phyloP scores from a whole-genome alignment of 2,113 vertebrate species.

The Malurus cyaneus region DNA sequence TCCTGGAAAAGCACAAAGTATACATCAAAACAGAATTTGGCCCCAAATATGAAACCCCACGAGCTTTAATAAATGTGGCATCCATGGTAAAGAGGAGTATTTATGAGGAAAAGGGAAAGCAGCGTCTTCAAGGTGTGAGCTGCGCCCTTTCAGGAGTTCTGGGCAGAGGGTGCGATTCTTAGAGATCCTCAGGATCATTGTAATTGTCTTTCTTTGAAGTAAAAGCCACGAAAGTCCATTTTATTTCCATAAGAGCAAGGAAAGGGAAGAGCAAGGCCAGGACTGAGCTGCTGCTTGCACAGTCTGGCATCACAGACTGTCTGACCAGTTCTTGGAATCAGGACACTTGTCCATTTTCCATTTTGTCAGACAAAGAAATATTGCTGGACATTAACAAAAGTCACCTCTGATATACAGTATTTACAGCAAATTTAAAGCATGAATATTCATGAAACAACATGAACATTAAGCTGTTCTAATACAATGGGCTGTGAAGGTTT shows the following conservation, averaged over 20 bases:
- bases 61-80: neutral
- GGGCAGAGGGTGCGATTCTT: neutral
- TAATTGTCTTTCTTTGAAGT: neutral
- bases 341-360: neutral
- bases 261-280: neutral
- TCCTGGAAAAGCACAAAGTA: neutral
- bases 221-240: neutral
- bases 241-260: neutral
- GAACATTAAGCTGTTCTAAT: neutral
- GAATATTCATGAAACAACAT: neutral
- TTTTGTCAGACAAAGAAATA: neutral
- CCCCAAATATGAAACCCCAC: neutral
- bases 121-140: accelerated
- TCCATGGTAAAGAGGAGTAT: neutral
- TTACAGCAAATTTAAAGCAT: neutral
- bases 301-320: neutral
- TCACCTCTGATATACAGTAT: neutral
- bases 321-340: neutral
- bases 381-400: neutral
- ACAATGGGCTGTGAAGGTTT: neutral
- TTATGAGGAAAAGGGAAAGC: neutral
- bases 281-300: neutral
- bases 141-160: neutral
- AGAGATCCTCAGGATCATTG: neutral
- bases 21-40: neutral